Percentiles rank a stretch among this genome's conserved stretches.
These are phyloP conservation scores for Synergus itoensis DNA, from an alignment of 2,888 invertebrate species.

Conservation along the genomic window DNA sequence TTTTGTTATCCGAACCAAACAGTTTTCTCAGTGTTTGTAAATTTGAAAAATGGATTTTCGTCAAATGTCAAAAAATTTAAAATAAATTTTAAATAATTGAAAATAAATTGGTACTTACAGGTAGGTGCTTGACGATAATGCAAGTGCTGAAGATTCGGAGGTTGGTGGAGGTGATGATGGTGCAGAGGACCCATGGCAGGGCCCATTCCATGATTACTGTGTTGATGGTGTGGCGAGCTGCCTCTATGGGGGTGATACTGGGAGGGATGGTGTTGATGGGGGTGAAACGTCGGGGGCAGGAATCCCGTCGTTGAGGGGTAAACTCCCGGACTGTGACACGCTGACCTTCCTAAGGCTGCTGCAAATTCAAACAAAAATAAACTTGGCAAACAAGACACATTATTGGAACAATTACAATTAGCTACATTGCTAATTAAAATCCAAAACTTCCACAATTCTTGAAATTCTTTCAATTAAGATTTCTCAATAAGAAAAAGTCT, in stretches of 20 bases:
- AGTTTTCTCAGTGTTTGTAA: too few species aligned
- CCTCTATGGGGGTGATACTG: conserved; percentile 75
- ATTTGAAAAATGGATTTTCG: background rate
- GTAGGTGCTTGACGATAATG: conserved; percentile 75
- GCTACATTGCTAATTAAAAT: background rate
- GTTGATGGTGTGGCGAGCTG: conserved; percentile 73
- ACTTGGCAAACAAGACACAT: background rate
- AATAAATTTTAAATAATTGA: background rate
- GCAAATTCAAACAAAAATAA: background rate
- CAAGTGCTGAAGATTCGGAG: conserved; percentile 74
- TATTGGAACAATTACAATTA: background rate
- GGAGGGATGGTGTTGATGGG: conserved; percentile 75
- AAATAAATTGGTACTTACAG: conserved; percentile 66
- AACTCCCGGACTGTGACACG: conserved; percentile 76
- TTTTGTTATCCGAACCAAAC: too few species aligned
- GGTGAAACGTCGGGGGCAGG: conserved; percentile 73
- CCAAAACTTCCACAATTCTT: background rate
- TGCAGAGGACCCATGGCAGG: conserved; percentile 76
- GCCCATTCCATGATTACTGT: conserved; percentile 71
- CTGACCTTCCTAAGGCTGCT: conserved; percentile 72
- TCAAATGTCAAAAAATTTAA: background rate
- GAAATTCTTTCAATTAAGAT: background rate
- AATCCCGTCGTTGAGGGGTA: conserved; percentile 74
- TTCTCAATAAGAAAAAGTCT: background rate
- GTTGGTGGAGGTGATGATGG: conserved; percentile 73